phyloP scores from a whole-genome alignment of 2,888 invertebrate genomes.

The Mythimna pallens region DNA sequence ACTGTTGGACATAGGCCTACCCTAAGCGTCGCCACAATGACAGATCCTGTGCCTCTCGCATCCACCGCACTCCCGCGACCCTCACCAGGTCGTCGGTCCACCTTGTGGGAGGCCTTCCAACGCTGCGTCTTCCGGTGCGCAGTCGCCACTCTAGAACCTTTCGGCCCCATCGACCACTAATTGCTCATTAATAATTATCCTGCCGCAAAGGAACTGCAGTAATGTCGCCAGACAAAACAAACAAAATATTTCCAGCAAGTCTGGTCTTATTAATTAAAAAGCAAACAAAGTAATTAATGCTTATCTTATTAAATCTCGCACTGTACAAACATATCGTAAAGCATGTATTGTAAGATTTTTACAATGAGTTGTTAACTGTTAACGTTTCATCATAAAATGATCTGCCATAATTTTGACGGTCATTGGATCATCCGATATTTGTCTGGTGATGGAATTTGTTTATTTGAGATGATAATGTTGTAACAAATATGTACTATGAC shows the following conservation, averaged over 20 bases:
- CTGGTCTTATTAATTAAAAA: constrained; percentile 34
- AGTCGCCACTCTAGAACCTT: too few species aligned
- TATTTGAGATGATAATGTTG: neutral
- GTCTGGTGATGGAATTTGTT: neutral
- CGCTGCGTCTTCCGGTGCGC: too few species aligned
- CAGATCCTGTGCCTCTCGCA: too few species aligned
- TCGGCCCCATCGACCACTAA: too few species aligned
- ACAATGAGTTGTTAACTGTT: constrained; percentile 19
- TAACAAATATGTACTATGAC: neutral
- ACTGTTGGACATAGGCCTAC: too few species aligned
- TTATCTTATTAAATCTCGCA: constrained; percentile 44
- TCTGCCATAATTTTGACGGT: neutral
- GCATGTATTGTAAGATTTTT: constrained; percentile 21
- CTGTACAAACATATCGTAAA: constrained; percentile 33
- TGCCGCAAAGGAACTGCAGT: constrained; percentile 37
- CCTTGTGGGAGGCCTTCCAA: too few species aligned
- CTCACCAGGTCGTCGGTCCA: too few species aligned
- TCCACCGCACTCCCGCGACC: too few species aligned
- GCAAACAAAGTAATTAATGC: constrained; percentile 34
- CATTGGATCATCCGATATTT: neutral
- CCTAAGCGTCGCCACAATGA: too few species aligned
- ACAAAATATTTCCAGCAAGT: constrained; percentile 12
- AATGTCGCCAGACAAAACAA: constrained; percentile 32
- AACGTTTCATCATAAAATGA: constrained; percentile 20
- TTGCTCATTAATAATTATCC: neutral